A percentile compares a stretch with the other conserved stretches of the same genome.
Conservation (phyloP, 2,888 invertebrate species). For the Amphipyra berbera region DNA sequence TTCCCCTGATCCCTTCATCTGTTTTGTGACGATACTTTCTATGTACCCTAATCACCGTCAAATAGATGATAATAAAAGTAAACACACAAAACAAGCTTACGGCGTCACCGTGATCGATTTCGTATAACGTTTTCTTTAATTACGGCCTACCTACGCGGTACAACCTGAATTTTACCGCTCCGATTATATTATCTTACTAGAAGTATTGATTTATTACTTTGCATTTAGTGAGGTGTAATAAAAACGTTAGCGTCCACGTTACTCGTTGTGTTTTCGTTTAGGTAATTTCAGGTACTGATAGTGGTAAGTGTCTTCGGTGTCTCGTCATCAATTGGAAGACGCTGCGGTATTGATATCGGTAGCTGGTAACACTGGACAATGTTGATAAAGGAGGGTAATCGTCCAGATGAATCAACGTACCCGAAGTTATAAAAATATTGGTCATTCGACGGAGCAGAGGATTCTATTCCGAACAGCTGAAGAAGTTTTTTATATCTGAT, state of each 20-base stretch:
- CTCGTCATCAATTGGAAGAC: too few relatives aligned
- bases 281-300: slow-evolving; percentile 27
- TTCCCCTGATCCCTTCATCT: too few relatives aligned
- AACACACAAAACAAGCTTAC: slow-evolving; percentile 46
- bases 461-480: too few relatives aligned
- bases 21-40: too few relatives aligned
- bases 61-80: slow-evolving; percentile 51
- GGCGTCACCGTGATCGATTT: slow-evolving; percentile 62
- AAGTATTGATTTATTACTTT: slow-evolving; percentile 63
- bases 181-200: slow-evolving; percentile 62
- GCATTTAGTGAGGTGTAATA: slow-evolving; percentile 61
- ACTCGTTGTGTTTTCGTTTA: slow-evolving; percentile 43
- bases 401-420: too few relatives aligned
- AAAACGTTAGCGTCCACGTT: slow-evolving; percentile 51
- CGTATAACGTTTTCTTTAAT: slow-evolving; percentile 62
- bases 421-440: too few relatives aligned
- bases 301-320: not conserved
- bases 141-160: slow-evolving; percentile 64
- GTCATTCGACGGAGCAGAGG: too few relatives aligned
- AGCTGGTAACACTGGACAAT: too few relatives aligned
- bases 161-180: slow-evolving; percentile 62
- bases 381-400: too few relatives aligned
- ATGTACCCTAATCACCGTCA: slow-evolving; percentile 27
- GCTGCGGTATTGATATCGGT: too few relatives aligned
- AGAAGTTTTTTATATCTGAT: too few relatives aligned